phyloP scores from a whole-genome alignment of 2,113 vertebrate genomes.

The Pteropus alecto region DNA sequence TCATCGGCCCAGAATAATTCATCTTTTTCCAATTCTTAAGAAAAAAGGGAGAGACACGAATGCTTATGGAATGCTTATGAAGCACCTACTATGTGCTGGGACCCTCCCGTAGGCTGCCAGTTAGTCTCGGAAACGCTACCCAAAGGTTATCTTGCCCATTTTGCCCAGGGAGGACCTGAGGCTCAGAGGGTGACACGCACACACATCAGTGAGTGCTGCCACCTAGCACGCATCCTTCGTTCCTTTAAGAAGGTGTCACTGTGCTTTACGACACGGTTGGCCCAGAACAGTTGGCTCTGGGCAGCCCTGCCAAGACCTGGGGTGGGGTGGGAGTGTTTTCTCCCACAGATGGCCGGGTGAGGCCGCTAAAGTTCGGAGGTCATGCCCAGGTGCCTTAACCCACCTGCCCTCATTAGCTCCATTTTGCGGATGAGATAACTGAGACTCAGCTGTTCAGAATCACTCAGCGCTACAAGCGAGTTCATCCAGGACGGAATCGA shows the following conservation, averaged over 20 bases:
- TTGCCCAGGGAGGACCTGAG: neutral
- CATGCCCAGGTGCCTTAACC: neutral
- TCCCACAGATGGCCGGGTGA: neutral
- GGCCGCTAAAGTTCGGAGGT: neutral
- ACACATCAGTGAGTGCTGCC: neutral
- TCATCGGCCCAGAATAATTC: neutral
- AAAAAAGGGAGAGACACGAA: neutral
- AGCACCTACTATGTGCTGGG: neutral
- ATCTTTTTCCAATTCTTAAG: neutral
- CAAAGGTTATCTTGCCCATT: neutral
- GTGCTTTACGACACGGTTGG: neutral
- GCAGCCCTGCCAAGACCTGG: too few species aligned
- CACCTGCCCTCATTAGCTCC: neutral
- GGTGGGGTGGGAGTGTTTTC: neutral
- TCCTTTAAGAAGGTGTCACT: neutral
- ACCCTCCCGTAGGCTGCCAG: neutral
- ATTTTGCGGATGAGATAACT: neutral
- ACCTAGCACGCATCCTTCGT: neutral
- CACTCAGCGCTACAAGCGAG: neutral
- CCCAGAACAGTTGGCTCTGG: neutral
- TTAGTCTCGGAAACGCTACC: neutral
- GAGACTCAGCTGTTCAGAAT: neutral
- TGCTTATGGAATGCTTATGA: neutral
- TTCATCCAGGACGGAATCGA: neutral
- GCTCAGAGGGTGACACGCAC: neutral